Conservation (phyloP, 2,113 vertebrate genomes). For the Hystrix cristata region DNA sequence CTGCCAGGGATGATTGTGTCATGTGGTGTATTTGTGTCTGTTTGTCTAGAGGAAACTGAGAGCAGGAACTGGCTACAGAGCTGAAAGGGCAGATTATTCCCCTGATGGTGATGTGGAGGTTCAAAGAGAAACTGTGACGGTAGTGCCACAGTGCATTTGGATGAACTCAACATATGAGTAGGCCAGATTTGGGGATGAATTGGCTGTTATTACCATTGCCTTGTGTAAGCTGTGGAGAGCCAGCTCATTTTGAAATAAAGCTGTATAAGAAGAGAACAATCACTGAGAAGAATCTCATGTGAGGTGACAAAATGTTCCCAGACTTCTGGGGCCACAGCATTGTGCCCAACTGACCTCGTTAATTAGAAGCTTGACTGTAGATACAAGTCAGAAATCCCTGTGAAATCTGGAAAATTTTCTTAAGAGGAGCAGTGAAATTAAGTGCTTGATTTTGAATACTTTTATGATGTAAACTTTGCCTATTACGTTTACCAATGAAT, state of each 20-base stretch:
- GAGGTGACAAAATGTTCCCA: not conserved
- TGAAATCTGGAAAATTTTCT: not conserved
- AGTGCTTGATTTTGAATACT: not conserved
- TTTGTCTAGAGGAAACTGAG: not conserved
- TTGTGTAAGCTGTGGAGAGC: not conserved
- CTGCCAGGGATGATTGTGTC: accelerated
- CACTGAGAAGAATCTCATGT: not conserved
- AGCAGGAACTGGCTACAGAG: not conserved
- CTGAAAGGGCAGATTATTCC: accelerated
- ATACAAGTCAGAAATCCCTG: not conserved
- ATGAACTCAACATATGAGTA: not conserved
- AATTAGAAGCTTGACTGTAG: not conserved
- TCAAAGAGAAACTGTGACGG: not conserved
- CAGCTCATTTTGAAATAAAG: not conserved
- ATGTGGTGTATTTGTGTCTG: not conserved
- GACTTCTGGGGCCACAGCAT: not conserved
- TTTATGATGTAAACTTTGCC: not conserved
- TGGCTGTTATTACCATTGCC: not conserved
- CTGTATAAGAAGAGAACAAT: not conserved
- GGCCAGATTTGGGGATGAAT: not conserved
- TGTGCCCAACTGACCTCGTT: not conserved
- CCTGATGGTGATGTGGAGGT: not conserved
- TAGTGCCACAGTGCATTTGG: not conserved
- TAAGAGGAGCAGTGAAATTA: slow-evolving; percentile 24
- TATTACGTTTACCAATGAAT: not conserved